Base-by-base conservation (phyloP, 64 coral and sea anemone species). In the Actinia equina region DNA sequence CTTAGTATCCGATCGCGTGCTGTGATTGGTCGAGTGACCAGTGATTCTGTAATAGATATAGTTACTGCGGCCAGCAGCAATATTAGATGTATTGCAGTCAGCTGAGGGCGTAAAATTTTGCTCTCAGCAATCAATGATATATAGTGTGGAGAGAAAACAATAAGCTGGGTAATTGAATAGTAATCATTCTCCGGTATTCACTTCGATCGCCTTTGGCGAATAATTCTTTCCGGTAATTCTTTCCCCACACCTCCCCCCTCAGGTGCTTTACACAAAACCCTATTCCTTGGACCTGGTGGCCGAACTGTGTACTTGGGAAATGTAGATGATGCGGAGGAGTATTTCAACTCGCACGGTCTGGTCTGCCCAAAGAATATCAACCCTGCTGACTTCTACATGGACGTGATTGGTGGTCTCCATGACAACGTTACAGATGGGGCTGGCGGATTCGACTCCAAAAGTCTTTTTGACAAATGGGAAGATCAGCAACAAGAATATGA, bases 331-430 rank as follows among this genome's bases (percentile, higher is more conserved):
- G 90, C 94, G 1, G 88, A 89, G n/a, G 64, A 14, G 5, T 96
- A 96, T n/a, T 96, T 96, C 67, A 12, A 30, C 4, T 67, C 70
- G 0, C 84, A 89, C n/a, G 91, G 85, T 6, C 88, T 96, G 23
- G 7, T 77, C 4, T 92, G 53, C 37, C 94, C 94, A 11, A 82
- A 30, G 22, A 89, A 96, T 59, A 90, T 96, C 22, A 96, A 96
- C 80, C 94, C 94, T 14, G 94, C 94, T 78, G 94, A 96, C 51
- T 96, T 96, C 26, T 96, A 92, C 83, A 96, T 96, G 94, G 94
- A 96, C 27, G 88, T 96, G 1, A 96, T 96, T 41, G 91, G 94
- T n/a, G 94, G 94, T 61, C 16, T 93, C 16, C 77, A 87, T 26
- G 84, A 93, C 15, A 90, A 22, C 30, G 30, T 37, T 71, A 77